Percentiles rank a stretch among this genome's conserved stretches.
Conservation (phyloP, 2,113 vertebrate species). For the Centropristis striata region DNA sequence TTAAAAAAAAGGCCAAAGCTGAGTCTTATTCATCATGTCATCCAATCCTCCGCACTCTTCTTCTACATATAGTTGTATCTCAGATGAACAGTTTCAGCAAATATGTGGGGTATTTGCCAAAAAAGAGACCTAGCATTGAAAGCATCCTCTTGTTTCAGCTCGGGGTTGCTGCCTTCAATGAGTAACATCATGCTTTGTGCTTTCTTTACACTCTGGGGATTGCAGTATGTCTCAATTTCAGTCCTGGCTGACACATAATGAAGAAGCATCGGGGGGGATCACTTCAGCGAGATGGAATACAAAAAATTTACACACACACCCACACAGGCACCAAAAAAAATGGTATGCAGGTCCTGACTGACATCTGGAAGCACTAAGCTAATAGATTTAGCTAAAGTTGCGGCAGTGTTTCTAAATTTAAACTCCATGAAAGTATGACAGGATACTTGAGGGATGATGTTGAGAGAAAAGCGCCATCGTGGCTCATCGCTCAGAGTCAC, state of each 20-base stretch:
- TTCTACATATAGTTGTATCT: conserved; percentile 15
- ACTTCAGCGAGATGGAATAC: conserved; percentile 44
- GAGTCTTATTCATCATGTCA: conserved; percentile 36
- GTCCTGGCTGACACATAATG: conserved; percentile 52
- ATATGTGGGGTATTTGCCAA: conserved; percentile 10
- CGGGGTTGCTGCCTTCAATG: conserved; percentile 20
- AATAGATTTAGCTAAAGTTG: conserved; percentile 71
- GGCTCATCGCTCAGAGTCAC: conserved; percentile 50
- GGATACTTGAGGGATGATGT: conserved; percentile 68
- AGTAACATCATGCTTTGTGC: conserved; percentile 34
- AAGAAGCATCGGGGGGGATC: conserved; percentile 45
- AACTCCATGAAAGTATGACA: conserved; percentile 54
- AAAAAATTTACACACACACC: conserved; percentile 39
- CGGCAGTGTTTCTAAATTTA: conserved; percentile 77
- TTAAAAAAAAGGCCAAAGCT: conserved; percentile 13
- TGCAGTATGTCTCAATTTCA: conserved; percentile 60
- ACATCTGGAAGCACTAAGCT: conserved; percentile 80
- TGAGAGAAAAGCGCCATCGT: conserved; percentile 38
- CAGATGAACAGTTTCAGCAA: conserved; percentile 17
- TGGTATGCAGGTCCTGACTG: conserved; percentile 41
- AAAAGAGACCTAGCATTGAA: conserved; percentile 17
- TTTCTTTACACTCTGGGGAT: conserved; percentile 30
- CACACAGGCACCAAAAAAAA: conserved; percentile 17
- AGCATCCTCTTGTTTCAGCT: conserved; percentile 29
- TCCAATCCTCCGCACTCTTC: background rate